Evolutionary conservation across 2,797 vertebrate species (phyloP).

Genomic region (Bradypodion pumilum): DNA sequence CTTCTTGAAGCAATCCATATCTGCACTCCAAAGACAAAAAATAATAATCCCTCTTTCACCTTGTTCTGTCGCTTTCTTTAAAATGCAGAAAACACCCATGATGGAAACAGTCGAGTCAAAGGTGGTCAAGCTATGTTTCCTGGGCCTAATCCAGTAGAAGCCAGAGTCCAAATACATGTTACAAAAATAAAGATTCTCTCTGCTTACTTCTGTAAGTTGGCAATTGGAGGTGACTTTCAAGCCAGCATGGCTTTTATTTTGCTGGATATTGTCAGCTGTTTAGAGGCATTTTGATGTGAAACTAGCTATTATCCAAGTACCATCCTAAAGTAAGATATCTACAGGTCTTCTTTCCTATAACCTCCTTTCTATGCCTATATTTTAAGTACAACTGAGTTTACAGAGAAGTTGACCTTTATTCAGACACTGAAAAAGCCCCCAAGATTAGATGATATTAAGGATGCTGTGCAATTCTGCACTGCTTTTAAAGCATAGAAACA

Average conservation of each 20-base stretch:
- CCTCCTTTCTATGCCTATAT: neutral
- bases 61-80: too few relatives aligned
- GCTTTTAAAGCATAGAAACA: neutral
- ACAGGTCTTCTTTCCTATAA: neutral
- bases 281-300: neutral
- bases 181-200: neutral
- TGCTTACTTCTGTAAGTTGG: neutral
- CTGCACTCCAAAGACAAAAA: too few relatives aligned
- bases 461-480: neutral
- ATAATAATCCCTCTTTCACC: too few relatives aligned
- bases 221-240: neutral
- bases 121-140: too few relatives aligned
- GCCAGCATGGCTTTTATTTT: neutral
- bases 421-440: neutral
- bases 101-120: neutral
- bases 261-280: neutral
- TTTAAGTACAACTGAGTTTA: neutral
- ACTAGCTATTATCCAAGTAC: neutral
- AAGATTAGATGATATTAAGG: neutral
- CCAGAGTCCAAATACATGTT: neutral
- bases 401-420: neutral
- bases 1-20: too few relatives aligned
- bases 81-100: too few relatives aligned
- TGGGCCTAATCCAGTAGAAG: neutral
- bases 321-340: neutral